Conservation (phyloP, 1,140 invertebrate genomes). For the Leptinotarsa undecemlineata region DNA sequence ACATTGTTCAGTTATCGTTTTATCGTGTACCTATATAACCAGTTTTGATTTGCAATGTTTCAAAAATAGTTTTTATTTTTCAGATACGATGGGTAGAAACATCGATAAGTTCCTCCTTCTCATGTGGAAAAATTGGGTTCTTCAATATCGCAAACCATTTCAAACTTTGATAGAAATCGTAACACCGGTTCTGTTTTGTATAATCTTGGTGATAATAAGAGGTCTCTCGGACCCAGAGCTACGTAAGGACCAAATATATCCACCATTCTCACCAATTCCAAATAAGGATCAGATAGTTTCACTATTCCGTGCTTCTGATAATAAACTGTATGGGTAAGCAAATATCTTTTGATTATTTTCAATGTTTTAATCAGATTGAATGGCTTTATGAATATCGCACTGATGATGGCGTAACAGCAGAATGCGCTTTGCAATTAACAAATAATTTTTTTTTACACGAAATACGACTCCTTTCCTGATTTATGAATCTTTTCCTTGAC, state of each 20-base stretch:
- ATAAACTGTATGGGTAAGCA: too few species aligned
- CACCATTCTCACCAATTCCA: slow-evolving; percentile 41
- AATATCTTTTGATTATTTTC: too few species aligned
- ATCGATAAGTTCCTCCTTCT: slow-evolving; percentile 68
- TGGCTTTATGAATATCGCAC: too few species aligned
- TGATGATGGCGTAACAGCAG: too few species aligned
- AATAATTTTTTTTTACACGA: too few species aligned
- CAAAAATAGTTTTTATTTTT: slow-evolving; percentile 55
- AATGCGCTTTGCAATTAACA: too few species aligned
- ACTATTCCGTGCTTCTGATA: too few species aligned
- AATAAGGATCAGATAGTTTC: too few species aligned
- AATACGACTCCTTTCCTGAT: too few species aligned
- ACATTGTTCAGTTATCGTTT: slow-evolving; percentile 95
- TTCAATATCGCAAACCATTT: slow-evolving; percentile 73
- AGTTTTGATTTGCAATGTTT: slow-evolving; percentile 77
- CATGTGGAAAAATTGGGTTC: slow-evolving; percentile 84
- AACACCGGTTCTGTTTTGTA: slow-evolving; percentile 69
- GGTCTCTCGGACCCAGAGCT: slow-evolving; percentile 57
- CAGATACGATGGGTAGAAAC: slow-evolving; percentile 49
- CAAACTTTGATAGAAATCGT: slow-evolving; percentile 74
- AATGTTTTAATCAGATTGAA: too few species aligned
- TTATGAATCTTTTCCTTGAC: too few species aligned
- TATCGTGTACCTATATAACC: slow-evolving; percentile 81
- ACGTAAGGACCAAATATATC: slow-evolving; percentile 45
- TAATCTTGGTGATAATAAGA: slow-evolving; percentile 69